Evolutionary conservation across 1,140 invertebrate species (phyloP).

Genomic region (Xylocopa sonorina): DNA sequence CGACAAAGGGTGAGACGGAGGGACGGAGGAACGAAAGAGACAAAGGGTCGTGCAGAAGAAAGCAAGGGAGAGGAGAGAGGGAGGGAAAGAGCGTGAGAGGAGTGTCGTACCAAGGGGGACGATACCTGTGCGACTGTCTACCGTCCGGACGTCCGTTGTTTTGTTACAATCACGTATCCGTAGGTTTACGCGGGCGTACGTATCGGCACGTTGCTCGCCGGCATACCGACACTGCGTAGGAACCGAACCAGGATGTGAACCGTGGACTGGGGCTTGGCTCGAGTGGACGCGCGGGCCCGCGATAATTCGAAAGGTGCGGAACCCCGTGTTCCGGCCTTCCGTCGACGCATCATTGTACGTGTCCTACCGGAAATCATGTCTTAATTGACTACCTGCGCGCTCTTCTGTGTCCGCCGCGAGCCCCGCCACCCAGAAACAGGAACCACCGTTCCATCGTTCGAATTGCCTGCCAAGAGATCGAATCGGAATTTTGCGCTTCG

Average conservation of each 20-base stretch:
- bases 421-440: not conserved
- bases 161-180: constrained; percentile 81
- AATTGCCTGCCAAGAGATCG: constrained; percentile 19
- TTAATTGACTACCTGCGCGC: constrained; percentile 60
- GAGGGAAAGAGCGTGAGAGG: constrained; percentile 56
- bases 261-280: constrained; percentile 58
- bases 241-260: constrained; percentile 76
- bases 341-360: constrained; percentile 53
- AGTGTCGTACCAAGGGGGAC: constrained; percentile 62
- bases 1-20: constrained; percentile 20
- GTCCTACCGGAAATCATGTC: constrained; percentile 65
- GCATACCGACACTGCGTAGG: constrained; percentile 57
- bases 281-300: constrained; percentile 62
- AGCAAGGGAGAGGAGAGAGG: not conserved
- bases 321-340: constrained; percentile 61
- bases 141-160: constrained; percentile 81
- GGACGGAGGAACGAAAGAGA: constrained; percentile 3
- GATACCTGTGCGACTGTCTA: constrained; percentile 81
- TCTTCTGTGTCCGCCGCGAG: not conserved
- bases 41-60: not conserved
- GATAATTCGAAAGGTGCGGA: constrained; percentile 64
- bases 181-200: constrained; percentile 64
- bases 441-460: not conserved
- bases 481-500: constrained; percentile 10
- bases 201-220: constrained; percentile 69